A percentile compares a stretch with the other conserved stretches of the same genome.
Conservation (phyloP, 2,113 vertebrate species). For the Pyxicephalus adspersus region DNA sequence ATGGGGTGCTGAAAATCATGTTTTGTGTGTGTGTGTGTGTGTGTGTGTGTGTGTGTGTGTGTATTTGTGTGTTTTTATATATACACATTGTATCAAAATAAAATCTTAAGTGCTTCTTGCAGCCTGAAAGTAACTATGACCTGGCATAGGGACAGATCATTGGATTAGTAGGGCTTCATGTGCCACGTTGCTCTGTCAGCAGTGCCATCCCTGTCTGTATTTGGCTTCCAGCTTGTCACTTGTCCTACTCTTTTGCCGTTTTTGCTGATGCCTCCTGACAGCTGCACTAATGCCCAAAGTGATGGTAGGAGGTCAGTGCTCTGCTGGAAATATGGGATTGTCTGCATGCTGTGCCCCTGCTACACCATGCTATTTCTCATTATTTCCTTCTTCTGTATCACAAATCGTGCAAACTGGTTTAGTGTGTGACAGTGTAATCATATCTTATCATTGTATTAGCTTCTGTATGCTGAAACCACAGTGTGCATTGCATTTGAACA, state of each 20-base stretch:
- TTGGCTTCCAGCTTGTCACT: constrained; percentile 36
- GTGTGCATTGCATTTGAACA: neutral
- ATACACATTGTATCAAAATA: too few species aligned
- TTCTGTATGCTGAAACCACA: neutral
- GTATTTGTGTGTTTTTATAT: too few species aligned
- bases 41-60: too few species aligned
- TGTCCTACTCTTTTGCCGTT: constrained; percentile 25
- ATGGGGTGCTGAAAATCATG: too few species aligned
- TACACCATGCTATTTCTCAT: constrained; percentile 6
- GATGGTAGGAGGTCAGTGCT: constrained; percentile 42
- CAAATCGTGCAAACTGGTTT: constrained; percentile 27
- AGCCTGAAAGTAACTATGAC: neutral
- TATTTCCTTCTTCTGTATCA: constrained; percentile 14
- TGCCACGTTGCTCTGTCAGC: constrained; percentile 37
- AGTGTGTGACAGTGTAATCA: constrained; percentile 27
- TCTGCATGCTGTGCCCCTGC: constrained; percentile 45
- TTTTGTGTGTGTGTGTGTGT: too few species aligned
- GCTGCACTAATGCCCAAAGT: constrained; percentile 42
- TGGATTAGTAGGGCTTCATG: constrained; percentile 15
- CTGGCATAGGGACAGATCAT: constrained; percentile 15
- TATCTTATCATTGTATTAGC: constrained; percentile 20
- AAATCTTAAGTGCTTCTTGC: neutral
- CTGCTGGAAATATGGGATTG: constrained; percentile 31
- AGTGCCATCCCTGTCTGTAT: constrained; percentile 30
- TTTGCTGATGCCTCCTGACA: constrained; percentile 49